phyloP scores from a whole-genome alignment of 2,797 vertebrate genomes.

The Euphonia xanthogaster region DNA sequence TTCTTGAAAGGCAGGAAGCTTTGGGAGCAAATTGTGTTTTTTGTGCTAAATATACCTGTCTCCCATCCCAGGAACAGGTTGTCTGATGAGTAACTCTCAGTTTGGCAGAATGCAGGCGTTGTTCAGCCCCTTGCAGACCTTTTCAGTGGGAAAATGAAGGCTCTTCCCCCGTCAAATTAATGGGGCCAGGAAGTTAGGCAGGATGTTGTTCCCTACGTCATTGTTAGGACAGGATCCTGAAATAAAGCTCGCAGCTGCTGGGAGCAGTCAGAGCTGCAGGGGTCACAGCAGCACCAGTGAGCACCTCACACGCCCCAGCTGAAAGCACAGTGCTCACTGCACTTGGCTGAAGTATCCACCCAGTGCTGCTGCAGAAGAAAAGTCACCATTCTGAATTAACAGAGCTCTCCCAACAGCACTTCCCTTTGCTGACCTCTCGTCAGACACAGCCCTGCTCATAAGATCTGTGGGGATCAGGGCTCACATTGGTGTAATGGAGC shows the following conservation, averaged over 20 bases:
- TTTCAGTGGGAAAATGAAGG: accelerated
- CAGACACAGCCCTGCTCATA: background rate
- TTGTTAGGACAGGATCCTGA: background rate
- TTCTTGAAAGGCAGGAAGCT: background rate
- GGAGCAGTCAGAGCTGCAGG: background rate
- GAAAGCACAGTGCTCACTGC: background rate
- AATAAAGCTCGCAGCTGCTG: background rate
- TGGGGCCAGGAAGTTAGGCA: background rate
- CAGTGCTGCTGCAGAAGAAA: background rate
- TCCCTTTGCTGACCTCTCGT: background rate
- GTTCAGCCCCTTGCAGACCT: background rate
- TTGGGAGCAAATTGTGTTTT: background rate
- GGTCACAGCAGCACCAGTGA: accelerated
- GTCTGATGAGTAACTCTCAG: background rate
- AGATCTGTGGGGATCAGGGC: background rate
- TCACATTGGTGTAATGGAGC: background rate
- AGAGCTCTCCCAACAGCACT: background rate
- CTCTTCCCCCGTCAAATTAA: background rate
- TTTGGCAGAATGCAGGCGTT: background rate
- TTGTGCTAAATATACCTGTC: background rate
- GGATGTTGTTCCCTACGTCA: accelerated
- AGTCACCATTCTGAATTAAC: background rate
- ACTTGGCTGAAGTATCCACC: background rate
- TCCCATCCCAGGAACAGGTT: background rate
- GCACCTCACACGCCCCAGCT: accelerated